Conservation (phyloP, 37 sponge, comb jelly and placozoan species). For the Bolinopsis microptera region DNA sequence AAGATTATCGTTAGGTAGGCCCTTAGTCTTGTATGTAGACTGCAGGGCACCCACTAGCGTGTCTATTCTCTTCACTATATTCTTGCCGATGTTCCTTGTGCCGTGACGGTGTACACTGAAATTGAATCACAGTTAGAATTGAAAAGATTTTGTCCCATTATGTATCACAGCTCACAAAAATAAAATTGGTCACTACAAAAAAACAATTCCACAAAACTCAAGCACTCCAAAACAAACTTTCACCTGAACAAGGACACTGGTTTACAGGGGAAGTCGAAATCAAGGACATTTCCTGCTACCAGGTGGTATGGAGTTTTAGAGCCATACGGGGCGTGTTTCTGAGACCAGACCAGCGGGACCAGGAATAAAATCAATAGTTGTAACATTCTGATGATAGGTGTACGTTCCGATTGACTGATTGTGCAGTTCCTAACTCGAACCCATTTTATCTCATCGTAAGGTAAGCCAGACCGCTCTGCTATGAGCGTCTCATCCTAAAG, state of each 20-base stretch:
- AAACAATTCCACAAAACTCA: too few relatives aligned
- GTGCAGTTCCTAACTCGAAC: too few relatives aligned
- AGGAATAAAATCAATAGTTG: not conserved
- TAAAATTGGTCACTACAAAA: too few relatives aligned
- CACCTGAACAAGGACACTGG: constrained; percentile 18
- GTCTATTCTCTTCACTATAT: constrained; percentile 2
- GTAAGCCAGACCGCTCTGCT: too few relatives aligned
- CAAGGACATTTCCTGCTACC: constrained; percentile 4
- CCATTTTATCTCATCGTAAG: too few relatives aligned
- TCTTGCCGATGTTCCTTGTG: constrained; percentile 43
- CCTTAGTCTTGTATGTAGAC: not conserved
- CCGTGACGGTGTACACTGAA: constrained; percentile 64
- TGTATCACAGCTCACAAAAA: too few relatives aligned
- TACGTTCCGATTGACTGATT: too few relatives aligned
- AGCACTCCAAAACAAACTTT: too few relatives aligned
- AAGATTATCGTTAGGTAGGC: not conserved
- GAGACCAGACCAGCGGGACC: not conserved
- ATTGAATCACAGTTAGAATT: not conserved
- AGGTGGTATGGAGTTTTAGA: constrained; percentile 4
- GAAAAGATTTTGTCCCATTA: too few relatives aligned
- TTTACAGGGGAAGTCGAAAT: constrained; percentile 28
- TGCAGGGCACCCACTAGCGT: not conserved
- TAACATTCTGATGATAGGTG: not conserved
- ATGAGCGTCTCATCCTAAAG: too few relatives aligned
- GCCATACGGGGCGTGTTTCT: constrained; percentile 2